These are phyloP conservation scores for Sicus ferrugineus DNA, from an alignment of 2,888 invertebrate genomes.

Conservation along the genomic window DNA sequence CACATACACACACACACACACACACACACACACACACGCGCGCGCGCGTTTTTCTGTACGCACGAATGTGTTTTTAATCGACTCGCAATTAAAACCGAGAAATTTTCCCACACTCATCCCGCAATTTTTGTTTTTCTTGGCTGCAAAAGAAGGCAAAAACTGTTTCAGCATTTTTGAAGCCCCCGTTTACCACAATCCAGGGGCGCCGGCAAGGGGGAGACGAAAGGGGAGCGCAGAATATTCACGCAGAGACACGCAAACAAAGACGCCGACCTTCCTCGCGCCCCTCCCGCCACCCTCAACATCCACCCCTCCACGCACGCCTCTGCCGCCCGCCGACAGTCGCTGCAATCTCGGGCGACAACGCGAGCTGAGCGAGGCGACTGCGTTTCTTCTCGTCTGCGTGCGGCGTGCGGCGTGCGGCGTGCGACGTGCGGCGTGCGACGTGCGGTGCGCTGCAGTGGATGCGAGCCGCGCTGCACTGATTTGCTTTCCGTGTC, in stretches of 20 bases:
- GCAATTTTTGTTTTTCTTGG: constrained; percentile 20
- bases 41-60: constrained; percentile 34
- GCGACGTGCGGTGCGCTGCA: too few species aligned
- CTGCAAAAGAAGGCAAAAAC: constrained; percentile 11
- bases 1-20: too few species aligned
- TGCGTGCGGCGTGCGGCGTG: too few species aligned
- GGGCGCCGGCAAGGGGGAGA: not conserved
- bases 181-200: constrained; percentile 1
- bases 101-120: constrained; percentile 57
- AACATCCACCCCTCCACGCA: too few species aligned
- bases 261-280: not conserved
- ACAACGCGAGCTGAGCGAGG: not conserved
- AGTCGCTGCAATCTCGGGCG: too few species aligned
- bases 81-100: constrained; percentile 60
- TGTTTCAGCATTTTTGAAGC: constrained; percentile 7
- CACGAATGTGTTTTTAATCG: constrained; percentile 41
- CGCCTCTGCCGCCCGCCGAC: too few species aligned
- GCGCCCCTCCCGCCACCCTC: not conserved
- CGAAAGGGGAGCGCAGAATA: too few species aligned
- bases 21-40: too few species aligned
- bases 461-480: not conserved
- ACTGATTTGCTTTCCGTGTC: constrained; percentile 29
- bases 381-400: too few species aligned
- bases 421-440: too few species aligned
- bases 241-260: not conserved